These are phyloP conservation scores for Cristatella mucedo DNA, from an alignment of 2,888 invertebrate genomes.

Conservation along the genomic window DNA sequence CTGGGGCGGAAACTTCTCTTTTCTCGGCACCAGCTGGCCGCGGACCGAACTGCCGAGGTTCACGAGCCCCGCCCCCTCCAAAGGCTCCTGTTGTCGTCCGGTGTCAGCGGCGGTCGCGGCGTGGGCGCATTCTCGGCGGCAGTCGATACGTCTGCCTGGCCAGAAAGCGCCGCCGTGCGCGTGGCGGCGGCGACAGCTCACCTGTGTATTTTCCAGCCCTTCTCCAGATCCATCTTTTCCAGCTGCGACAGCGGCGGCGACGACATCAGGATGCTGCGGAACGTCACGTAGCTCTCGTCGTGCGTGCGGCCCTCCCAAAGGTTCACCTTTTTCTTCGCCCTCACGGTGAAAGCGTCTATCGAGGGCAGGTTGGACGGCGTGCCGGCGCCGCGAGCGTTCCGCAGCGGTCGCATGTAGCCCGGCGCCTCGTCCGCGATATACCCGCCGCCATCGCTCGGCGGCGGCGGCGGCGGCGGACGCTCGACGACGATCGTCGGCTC, in stretches of 20 bases:
- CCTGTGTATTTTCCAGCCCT: slow-evolving; percentile 21
- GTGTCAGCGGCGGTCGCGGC: too few relatives aligned
- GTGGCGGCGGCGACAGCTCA: too few relatives aligned
- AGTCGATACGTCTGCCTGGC: too few relatives aligned
- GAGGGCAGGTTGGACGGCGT: slow-evolving; percentile 21
- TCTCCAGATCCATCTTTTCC: slow-evolving; percentile 18
- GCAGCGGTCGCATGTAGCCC: slow-evolving; percentile 21
- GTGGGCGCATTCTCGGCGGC: too few relatives aligned
- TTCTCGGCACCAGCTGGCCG: too few relatives aligned
- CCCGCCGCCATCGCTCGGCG: slow-evolving; percentile 11
- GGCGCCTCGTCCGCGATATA: slow-evolving; percentile 12
- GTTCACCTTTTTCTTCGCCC: slow-evolving; percentile 21
- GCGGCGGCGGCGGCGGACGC: slow-evolving; percentile 20
- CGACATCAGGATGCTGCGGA: slow-evolving; percentile 20
- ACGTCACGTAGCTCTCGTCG: slow-evolving; percentile 17
- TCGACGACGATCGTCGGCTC: slow-evolving; percentile 26
- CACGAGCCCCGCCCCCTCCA: too few relatives aligned
- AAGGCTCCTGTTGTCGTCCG: too few relatives aligned
- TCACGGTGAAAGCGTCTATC: slow-evolving; percentile 22
- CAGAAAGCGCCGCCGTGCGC: too few relatives aligned
- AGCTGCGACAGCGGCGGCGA: slow-evolving; percentile 16
- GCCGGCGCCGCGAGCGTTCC: too few relatives aligned
- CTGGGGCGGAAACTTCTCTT: too few relatives aligned
- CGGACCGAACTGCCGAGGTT: too few relatives aligned
- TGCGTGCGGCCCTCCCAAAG: slow-evolving; percentile 23